Evolutionary conservation across 2,113 vertebrate species (phyloP), one percentile per base, ranked within the genome.

Genomic region (Xyliphius kryptos): DNA sequence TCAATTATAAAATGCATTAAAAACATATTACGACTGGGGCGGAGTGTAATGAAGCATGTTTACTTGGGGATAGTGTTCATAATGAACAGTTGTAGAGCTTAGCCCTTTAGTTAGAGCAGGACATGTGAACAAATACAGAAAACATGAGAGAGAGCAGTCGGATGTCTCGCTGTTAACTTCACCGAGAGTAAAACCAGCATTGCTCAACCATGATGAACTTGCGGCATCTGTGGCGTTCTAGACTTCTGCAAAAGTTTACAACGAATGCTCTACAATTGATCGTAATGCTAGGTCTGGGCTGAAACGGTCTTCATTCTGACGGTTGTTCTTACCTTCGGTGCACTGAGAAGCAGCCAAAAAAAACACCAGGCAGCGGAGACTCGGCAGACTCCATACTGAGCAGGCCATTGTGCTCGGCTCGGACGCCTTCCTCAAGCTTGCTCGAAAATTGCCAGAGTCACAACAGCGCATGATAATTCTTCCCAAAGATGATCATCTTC

Each of bases 261-360:
- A n/a, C n/a, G n/a, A n/a, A n/a, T n/a, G n/a, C n/a, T n/a, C n/a
- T n/a, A n/a, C n/a, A n/a, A n/a, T n/a, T n/a, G n/a, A n/a, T n/a
- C n/a, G n/a, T n/a, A n/a, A n/a, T n/a, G n/a, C n/a, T n/a, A n/a
- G n/a, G n/a, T n/a, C n/a, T n/a, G n/a, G n/a, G n/a, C n/a, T n/a
- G n/a, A n/a, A n/a, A n/a, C n/a, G n/a, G n/a, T n/a, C n/a, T n/a
- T n/a, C n/a, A n/a, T n/a, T n/a, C n/a, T n/a, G n/a, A n/a, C n/a
- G n/a, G n/a, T n/a, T n/a, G n/a, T n/a, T n/a, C n/a, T 92, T 92
- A 98, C 96, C 96, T 89, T 96, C 91, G 71, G 90, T 89, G 79
- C 89, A 93, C 74, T 92, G 88, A 73, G 97, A 87, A 79, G 91
- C 91, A 80, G 89, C 88, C 77, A 97, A 87, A 79, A 91, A 82